Evolutionary conservation across 1,140 invertebrate genomes (phyloP).

Genomic region (Bombus haemorrhoidalis): DNA sequence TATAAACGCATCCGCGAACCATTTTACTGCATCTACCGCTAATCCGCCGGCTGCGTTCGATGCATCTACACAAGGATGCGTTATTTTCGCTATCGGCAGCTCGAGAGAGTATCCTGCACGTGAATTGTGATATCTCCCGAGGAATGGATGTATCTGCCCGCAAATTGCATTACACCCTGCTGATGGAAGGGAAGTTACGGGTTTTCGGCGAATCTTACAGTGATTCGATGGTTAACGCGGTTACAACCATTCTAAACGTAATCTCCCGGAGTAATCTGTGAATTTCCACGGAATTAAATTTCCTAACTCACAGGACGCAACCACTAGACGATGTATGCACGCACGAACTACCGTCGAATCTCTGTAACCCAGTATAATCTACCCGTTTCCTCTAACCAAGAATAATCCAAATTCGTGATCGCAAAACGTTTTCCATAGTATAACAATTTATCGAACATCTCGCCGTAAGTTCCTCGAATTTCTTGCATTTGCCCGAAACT

Average conservation of each 20-base stretch:
- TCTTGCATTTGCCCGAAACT: not conserved
- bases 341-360: conserved; percentile 10
- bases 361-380: not conserved
- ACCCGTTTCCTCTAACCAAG: not conserved
- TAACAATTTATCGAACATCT: conserved; percentile 13
- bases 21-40: conserved; percentile 7
- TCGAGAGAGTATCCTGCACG: conserved; percentile 25
- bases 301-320: not conserved
- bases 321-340: not conserved
- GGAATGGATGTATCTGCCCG: conserved; percentile 30
- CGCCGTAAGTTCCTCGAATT: not conserved
- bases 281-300: not conserved
- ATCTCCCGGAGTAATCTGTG: not conserved
- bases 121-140: conserved; percentile 17
- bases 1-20: not conserved
- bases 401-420: not conserved
- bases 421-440: not conserved
- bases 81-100: conserved; percentile 14
- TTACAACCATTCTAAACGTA: not conserved
- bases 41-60: not conserved
- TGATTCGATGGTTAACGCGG: conserved; percentile 14
- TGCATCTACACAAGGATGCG: conserved; percentile 8
- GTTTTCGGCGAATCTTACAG: conserved; percentile 4
- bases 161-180: not conserved
- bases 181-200: conserved; percentile 24